phyloP scores from a whole-genome alignment of 2,797 vertebrate species.

The Malurus splendens region DNA sequence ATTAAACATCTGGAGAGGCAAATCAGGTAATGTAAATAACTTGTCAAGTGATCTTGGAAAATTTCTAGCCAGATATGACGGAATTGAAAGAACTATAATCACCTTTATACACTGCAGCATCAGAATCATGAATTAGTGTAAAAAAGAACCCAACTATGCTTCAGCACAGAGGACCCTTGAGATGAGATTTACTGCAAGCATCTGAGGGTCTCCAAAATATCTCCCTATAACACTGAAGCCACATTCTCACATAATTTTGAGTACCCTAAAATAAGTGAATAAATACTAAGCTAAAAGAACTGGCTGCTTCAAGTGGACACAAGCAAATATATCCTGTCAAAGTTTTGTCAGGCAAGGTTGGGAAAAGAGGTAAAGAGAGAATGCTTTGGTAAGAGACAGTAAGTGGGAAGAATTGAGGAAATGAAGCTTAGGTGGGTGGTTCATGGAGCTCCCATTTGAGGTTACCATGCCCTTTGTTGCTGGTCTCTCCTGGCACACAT shows the following conservation, averaged over 20 bases:
- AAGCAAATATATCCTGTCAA: background rate
- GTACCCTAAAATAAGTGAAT: background rate
- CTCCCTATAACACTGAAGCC: background rate
- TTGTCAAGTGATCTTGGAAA: background rate
- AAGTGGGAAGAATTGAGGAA: background rate
- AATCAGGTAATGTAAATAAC: background rate
- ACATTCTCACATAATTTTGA: background rate
- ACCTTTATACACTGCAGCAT: background rate
- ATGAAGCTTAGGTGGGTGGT: rapidly evolving
- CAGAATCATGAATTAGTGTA: background rate
- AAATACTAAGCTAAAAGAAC: background rate
- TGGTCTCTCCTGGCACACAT: background rate
- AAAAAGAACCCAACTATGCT: background rate
- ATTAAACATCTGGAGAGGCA: background rate
- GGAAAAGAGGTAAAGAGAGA: background rate
- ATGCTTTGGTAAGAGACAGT: background rate
- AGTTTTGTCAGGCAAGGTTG: background rate
- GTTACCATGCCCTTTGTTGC: background rate
- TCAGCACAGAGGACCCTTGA: background rate
- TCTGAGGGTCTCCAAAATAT: background rate
- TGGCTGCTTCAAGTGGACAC: background rate
- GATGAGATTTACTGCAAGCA: background rate
- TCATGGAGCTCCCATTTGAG: background rate
- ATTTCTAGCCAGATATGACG: background rate
- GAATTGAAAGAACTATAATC: background rate